Percentiles rank a stretch among this genome's conserved stretches.
Conservation (phyloP, 1,140 invertebrate species). For the Drosophila ananassae region DNA sequence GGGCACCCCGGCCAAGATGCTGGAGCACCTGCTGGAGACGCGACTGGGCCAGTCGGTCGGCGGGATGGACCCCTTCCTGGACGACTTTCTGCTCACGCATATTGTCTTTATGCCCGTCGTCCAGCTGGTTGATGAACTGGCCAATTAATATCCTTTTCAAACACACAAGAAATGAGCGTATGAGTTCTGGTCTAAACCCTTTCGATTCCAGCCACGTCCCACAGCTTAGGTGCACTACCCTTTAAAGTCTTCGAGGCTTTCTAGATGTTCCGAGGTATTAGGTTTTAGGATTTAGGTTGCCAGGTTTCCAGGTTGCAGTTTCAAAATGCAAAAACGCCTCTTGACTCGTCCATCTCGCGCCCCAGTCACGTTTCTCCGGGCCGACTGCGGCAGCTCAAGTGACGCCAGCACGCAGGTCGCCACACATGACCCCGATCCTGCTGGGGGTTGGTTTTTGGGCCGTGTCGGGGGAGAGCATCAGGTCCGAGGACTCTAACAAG, state of each 20-base stretch:
- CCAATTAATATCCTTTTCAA: slow-evolving; percentile 90
- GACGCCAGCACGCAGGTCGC: slow-evolving; percentile 65
- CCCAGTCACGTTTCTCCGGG: slow-evolving; percentile 60
- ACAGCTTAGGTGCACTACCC: slow-evolving; percentile 17
- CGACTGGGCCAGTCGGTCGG: slow-evolving; percentile 87
- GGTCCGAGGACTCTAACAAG: slow-evolving; percentile 51
- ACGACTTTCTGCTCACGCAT: slow-evolving; percentile 95
- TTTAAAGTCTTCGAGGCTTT: slow-evolving; percentile 38
- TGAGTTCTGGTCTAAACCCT: slow-evolving; percentile 3
- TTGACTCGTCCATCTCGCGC: slow-evolving; percentile 25
- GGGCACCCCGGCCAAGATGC: slow-evolving; percentile 94
- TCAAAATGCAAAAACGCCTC: slow-evolving; percentile 39
- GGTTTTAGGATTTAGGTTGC: not conserved
- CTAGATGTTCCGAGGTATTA: slow-evolving; percentile 10
- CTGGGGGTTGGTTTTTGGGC: slow-evolving; percentile 5
- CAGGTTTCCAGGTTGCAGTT: slow-evolving; percentile 35
- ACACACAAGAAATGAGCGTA: slow-evolving; percentile 22
- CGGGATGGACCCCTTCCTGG: slow-evolving; percentile 88
- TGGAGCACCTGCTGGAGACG: slow-evolving; percentile 94
- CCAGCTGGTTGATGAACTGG: slow-evolving; percentile 90
- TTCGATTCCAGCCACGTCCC: slow-evolving; percentile 21
- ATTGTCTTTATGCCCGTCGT: slow-evolving; percentile 93
- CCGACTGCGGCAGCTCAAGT: slow-evolving; percentile 56
- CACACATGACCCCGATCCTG: slow-evolving; percentile 53
- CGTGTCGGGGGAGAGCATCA: slow-evolving; percentile 2